Percentiles rank a stretch among this genome's conserved stretches.
Conservation (phyloP, 2,888 invertebrate species). For the Lottia gigantea region DNA sequence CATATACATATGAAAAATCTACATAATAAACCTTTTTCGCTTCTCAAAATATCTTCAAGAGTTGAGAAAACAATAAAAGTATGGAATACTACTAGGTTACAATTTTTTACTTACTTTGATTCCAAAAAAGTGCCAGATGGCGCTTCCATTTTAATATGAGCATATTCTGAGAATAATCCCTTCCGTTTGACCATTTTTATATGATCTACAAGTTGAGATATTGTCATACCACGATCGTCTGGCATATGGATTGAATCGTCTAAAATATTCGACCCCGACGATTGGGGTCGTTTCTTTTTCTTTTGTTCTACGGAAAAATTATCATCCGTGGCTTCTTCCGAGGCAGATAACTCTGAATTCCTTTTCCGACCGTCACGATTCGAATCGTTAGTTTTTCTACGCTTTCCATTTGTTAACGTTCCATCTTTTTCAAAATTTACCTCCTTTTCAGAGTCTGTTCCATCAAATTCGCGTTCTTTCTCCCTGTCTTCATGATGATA, state of each 20-base stretch:
- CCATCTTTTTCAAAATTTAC: constrained; percentile 45
- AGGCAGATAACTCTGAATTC: constrained; percentile 25
- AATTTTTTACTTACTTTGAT: constrained; percentile 76
- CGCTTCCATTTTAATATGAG: constrained; percentile 84
- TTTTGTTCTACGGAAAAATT: constrained; percentile 41
- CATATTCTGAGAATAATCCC: constrained; percentile 88
- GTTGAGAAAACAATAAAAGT: too few relatives aligned
- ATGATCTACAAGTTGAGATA: constrained; percentile 82
- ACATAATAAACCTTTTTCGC: too few relatives aligned
- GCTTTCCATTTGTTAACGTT: constrained; percentile 22
- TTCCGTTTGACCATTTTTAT: constrained; percentile 81
- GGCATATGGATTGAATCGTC: constrained; percentile 61
- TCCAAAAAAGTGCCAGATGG: constrained; percentile 89
- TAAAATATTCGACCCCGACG: constrained; percentile 45
- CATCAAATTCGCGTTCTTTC: constrained; percentile 55
- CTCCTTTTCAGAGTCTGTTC: constrained; percentile 46
- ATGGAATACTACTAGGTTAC: too few relatives aligned
- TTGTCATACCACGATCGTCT: constrained; percentile 70
- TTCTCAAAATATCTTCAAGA: too few relatives aligned
- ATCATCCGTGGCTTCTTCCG: constrained; percentile 18
- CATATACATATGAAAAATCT: too few relatives aligned
- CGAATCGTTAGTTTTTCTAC: constrained; percentile 13
- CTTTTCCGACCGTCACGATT: constrained; percentile 32
- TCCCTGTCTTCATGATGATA: constrained; percentile 74
- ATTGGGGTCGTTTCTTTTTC: constrained; percentile 51